Evolutionary conservation across 2,888 invertebrate genomes (phyloP).

Genomic region (Drosophila greeni): DNA sequence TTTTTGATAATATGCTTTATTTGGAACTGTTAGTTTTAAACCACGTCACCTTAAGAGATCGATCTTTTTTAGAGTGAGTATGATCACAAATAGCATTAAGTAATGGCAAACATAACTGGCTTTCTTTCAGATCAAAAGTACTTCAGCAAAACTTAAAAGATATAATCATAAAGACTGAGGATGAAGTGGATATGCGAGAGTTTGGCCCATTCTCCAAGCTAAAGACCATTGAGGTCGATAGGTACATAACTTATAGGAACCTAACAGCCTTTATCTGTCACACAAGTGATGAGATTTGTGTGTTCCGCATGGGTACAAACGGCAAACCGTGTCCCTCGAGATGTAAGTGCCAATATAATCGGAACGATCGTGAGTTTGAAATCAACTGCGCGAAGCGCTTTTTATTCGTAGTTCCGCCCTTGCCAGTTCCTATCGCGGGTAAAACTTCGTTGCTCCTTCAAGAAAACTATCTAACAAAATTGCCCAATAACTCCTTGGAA

Average conservation of each 20-base stretch:
- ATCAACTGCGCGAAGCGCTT: neutral
- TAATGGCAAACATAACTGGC: too few relatives aligned
- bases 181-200: neutral
- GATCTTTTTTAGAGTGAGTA: constrained; percentile 2
- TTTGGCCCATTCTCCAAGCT: constrained; percentile 1
- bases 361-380: neutral
- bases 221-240: neutral
- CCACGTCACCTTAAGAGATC: neutral
- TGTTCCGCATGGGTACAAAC: neutral
- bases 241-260: neutral
- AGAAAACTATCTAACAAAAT: neutral
- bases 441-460: neutral
- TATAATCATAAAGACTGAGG: neutral
- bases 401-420: neutral
- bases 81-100: neutral
- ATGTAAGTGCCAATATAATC: neutral
- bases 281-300: neutral
- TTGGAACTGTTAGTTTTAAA: neutral
- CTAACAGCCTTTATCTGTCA: neutral
- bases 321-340: neutral
- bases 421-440: constrained; percentile 7
- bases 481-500: neutral
- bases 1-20: neutral
- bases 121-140: constrained; percentile 1
- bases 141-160: neutral